A percentile compares a stretch with the other conserved stretches of the same genome.
phyloP scores from a whole-genome alignment of 2,113 vertebrate species.

The Peromyscus polionotus region DNA sequence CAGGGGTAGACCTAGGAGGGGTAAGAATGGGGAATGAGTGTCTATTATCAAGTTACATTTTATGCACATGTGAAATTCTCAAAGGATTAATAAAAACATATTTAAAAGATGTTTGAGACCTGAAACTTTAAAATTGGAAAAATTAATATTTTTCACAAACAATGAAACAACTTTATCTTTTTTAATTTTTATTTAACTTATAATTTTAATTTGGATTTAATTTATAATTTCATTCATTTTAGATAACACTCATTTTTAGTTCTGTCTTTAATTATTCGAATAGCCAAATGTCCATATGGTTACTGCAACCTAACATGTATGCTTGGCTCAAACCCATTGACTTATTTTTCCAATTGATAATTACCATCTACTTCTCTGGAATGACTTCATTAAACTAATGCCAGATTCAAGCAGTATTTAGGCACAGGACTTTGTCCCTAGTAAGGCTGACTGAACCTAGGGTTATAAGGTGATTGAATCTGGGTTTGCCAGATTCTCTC shows the following conservation, averaged over 20 bases:
- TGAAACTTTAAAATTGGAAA: constrained; percentile 26
- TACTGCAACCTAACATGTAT: neutral
- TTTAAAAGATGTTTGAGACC: neutral
- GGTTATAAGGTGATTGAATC: neutral
- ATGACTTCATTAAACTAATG: neutral
- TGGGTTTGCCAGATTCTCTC: neutral
- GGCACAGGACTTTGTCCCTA: neutral
- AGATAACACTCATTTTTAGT: neutral
- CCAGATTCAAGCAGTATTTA: neutral
- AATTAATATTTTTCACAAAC: neutral
- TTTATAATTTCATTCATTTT: neutral
- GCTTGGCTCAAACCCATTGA: neutral
- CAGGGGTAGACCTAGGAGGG: neutral
- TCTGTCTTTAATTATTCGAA: neutral
- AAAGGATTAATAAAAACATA: neutral
- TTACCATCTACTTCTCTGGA: neutral
- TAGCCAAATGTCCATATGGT: neutral
- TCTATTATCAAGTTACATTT: neutral
- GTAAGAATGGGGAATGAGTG: neutral
- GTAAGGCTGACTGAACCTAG: neutral
- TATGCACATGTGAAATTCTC: neutral
- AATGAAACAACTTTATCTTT: neutral
- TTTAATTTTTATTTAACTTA: neutral
- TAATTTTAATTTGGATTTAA: neutral
- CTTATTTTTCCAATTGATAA: neutral